Conservation (phyloP, 2,113 vertebrate species). For the Leucosticte australis region DNA sequence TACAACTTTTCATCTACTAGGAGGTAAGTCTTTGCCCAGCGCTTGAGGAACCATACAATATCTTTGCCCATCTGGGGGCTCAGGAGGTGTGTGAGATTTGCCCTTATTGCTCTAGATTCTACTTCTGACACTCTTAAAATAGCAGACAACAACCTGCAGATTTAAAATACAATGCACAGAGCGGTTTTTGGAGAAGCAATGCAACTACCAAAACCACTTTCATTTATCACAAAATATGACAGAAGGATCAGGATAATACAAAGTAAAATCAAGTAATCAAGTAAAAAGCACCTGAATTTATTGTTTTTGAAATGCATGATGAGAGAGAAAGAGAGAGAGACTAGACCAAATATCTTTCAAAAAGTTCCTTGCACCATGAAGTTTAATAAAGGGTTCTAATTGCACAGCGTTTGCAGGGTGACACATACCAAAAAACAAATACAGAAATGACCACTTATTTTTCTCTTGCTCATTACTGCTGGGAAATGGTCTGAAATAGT, state of each 20-base stretch:
- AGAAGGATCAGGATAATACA: neutral
- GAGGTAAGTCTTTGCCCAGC: constrained; percentile 97
- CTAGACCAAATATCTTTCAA: neutral
- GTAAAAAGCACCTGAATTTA: neutral
- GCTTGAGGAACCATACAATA: constrained; percentile 96
- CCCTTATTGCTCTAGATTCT: constrained; percentile 94
- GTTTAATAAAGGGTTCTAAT: neutral
- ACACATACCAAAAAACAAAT: neutral
- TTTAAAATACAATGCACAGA: constrained; percentile 45
- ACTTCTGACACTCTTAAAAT: constrained; percentile 96
- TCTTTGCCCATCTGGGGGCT: constrained; percentile 99
- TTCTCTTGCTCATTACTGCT: neutral
- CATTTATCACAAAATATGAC: neutral
- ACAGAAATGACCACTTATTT: neutral
- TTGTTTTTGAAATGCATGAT: neutral
- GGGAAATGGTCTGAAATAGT: neutral
- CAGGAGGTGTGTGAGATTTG: constrained; percentile 89
- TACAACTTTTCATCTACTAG: constrained; percentile 97
- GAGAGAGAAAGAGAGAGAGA: too few relatives aligned
- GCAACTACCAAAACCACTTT: neutral
- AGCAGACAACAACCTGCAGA: constrained; percentile 89
- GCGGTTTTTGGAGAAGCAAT: neutral
- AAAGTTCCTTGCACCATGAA: neutral
- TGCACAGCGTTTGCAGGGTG: neutral
- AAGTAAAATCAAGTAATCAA: neutral